These are phyloP conservation scores for Yponomeuta evonymella DNA, from an alignment of 2,888 invertebrate species.

Conservation along the genomic window DNA sequence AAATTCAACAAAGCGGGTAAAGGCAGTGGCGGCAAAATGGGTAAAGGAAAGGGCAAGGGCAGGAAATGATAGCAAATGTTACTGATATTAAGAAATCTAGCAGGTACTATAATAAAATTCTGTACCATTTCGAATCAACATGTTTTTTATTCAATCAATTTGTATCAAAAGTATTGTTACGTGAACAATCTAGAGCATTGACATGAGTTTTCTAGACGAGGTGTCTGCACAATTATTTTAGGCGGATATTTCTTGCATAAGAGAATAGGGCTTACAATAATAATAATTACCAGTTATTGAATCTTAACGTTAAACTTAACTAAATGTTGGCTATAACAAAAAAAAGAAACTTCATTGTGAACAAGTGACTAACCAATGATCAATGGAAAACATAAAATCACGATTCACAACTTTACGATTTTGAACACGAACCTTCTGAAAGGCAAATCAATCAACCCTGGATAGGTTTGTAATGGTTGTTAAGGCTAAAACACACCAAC, in stretches of 20 bases:
- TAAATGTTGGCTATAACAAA: background rate
- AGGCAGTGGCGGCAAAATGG: constrained; percentile 24
- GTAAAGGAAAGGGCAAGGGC: constrained; percentile 43
- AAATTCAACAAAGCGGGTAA: constrained; percentile 54
- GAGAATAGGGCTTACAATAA: background rate
- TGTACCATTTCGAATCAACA: background rate
- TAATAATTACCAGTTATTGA: background rate
- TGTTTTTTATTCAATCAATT: background rate
- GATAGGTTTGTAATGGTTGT: too few relatives aligned
- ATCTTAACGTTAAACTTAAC: background rate
- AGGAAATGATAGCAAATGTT: constrained; percentile 34
- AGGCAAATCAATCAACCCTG: too few relatives aligned
- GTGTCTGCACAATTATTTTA: background rate
- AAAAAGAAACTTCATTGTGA: background rate
- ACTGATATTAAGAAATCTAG: background rate
- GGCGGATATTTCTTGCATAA: background rate
- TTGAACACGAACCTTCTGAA: too few relatives aligned
- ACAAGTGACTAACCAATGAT: too few relatives aligned
- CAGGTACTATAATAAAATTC: background rate
- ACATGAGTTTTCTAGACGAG: background rate
- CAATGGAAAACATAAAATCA: too few relatives aligned
- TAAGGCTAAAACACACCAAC: too few relatives aligned
- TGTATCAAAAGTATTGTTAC: background rate
- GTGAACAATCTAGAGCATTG: background rate
- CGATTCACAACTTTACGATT: too few relatives aligned